A percentile compares a stretch with the other conserved stretches of the same genome.
Evolutionary conservation across 2,888 invertebrate species (phyloP).

Genomic region (Andrena marginata): DNA sequence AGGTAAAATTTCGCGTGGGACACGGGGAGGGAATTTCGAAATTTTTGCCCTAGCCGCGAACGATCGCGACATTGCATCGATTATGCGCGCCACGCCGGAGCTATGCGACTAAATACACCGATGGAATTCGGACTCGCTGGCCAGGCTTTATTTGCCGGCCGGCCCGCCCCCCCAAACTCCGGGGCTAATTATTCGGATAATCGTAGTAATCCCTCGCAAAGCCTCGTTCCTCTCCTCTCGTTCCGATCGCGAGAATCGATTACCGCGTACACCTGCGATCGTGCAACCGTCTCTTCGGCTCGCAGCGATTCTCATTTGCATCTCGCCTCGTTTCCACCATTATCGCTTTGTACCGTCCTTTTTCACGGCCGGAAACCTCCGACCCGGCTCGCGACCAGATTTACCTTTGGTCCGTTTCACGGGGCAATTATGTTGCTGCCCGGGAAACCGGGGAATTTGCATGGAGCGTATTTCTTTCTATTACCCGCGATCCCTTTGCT

Average conservation of each 20-base stretch:
- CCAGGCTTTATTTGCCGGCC: conserved; percentile 75
- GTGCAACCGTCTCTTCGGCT: conserved; percentile 16
- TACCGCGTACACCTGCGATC: conserved; percentile 67
- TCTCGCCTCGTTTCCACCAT: conserved; percentile 43
- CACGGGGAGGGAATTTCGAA: background rate
- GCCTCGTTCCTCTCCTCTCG: conserved; percentile 65
- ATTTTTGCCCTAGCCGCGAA: conserved; percentile 23
- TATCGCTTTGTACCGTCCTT: conserved; percentile 43
- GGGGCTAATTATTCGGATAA: conserved; percentile 83
- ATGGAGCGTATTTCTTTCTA: conserved; percentile 50
- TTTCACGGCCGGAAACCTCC: background rate
- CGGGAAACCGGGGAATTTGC: conserved; percentile 44
- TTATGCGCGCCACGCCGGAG: conserved; percentile 39
- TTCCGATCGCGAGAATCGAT: conserved; percentile 79
- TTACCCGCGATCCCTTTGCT: conserved; percentile 31
- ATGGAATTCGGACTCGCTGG: conserved; percentile 66
- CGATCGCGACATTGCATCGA: conserved; percentile 42
- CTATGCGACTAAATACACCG: conserved; percentile 60
- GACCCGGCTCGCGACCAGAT: conserved; percentile 23
- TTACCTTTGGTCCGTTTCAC: conserved; percentile 35
- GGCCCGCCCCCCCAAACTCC: conserved; percentile 71
- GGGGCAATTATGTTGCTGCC: conserved; percentile 49
- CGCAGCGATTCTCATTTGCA: conserved; percentile 68
- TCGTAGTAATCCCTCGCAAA: conserved; percentile 80
- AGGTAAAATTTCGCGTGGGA: background rate